Evolutionary conservation across 1,140 invertebrate genomes (phyloP).

Genomic region (Heliconius eleuchia): DNA sequence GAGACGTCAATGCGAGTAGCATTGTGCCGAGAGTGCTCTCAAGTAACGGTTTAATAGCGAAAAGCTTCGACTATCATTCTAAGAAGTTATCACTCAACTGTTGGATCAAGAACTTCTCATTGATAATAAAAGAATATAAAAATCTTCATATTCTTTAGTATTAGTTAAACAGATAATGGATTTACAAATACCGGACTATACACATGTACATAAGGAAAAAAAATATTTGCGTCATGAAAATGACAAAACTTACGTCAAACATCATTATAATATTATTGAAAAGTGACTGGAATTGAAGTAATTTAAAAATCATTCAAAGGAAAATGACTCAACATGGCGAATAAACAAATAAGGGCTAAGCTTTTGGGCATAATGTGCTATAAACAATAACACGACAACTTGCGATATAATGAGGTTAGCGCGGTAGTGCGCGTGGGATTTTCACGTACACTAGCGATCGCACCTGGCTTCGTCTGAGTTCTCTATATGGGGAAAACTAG

Average conservation of each 20-base stretch:
- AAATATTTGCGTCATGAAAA: neutral
- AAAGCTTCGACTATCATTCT: too few species aligned
- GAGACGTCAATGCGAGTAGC: too few species aligned
- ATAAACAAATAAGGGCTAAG: constrained; percentile 19
- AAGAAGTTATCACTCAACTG: too few species aligned
- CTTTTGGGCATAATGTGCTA: constrained; percentile 37
- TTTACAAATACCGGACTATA: neutral
- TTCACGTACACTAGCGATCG: neutral
- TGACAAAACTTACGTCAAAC: neutral
- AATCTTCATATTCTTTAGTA: too few species aligned
- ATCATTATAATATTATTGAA: neutral
- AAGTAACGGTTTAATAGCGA: too few species aligned
- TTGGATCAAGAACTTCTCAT: too few species aligned
- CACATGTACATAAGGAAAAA: neutral
- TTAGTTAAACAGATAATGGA: too few species aligned
- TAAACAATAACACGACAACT: constrained; percentile 29
- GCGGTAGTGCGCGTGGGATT: constrained; percentile 35
- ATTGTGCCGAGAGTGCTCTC: too few species aligned
- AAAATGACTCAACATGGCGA: constrained; percentile 15
- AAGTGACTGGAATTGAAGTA: neutral
- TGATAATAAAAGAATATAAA: too few species aligned
- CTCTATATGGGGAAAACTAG: neutral
- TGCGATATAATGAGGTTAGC: constrained; percentile 26
- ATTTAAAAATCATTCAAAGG: neutral
- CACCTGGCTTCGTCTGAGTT: neutral